Evolutionary conservation across 2,797 vertebrate species (phyloP).

Genomic region (Alectoris magna): DNA sequence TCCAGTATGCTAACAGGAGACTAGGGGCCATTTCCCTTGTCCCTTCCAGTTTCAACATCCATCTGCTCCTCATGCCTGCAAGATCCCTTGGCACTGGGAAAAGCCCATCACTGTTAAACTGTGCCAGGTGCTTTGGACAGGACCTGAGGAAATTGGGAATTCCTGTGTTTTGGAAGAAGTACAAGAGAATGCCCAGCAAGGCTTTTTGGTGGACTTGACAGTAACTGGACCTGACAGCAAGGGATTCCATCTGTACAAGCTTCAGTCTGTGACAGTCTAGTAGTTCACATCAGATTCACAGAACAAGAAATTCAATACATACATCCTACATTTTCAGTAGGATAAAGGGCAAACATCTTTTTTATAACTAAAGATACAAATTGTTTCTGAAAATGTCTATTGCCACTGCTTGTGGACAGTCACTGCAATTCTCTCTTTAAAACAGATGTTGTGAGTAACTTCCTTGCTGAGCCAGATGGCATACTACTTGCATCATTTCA

Average conservation of each 20-base stretch:
- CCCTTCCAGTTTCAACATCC: not conserved
- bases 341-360: not conserved
- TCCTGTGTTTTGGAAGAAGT: not conserved
- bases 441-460: not conserved
- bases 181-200: not conserved
- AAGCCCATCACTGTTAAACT: not conserved
- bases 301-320: accelerated
- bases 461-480: not conserved
- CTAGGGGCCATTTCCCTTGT: not conserved
- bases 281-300: not conserved
- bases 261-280: not conserved
- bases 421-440: not conserved
- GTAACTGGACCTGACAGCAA: accelerated
- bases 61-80: not conserved
- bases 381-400: not conserved
- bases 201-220: not conserved
- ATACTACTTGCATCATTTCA: not conserved
- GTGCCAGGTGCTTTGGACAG: not conserved
- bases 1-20: not conserved
- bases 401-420: not conserved
- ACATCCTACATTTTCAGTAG: not conserved
- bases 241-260: not conserved
- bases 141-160: not conserved
- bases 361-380: not conserved
- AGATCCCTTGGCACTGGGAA: not conserved